Percentiles rank a stretch among this genome's conserved stretches.
These are phyloP conservation scores for Rhea americana DNA, from an alignment of 2,113 vertebrate species.

Conservation along the genomic window DNA sequence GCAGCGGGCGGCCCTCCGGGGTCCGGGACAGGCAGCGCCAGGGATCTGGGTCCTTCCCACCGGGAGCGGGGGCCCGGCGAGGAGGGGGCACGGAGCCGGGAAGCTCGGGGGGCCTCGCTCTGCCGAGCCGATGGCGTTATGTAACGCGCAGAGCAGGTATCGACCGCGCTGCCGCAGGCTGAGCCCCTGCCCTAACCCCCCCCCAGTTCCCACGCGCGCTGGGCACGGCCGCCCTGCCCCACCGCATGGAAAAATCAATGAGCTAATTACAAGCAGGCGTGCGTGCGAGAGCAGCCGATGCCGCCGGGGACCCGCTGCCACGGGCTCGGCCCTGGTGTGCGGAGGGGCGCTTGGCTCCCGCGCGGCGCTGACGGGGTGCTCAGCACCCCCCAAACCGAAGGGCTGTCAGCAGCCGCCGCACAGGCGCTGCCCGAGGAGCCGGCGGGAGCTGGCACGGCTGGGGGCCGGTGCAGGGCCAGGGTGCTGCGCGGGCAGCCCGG, in stretches of 20 bases:
- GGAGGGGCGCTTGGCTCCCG: no score
- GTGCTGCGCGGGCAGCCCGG: no score
- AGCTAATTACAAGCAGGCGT: neutral
- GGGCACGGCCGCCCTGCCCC: neutral
- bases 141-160: neutral
- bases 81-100: neutral
- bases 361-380: neutral
- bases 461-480: neutral
- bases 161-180: neutral
- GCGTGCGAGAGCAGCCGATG: neutral
- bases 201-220: neutral
- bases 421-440: neutral
- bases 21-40: neutral
- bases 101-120: no score
- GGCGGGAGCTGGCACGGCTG: fast-evolving
- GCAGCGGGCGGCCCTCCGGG: neutral
- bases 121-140: neutral
- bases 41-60: neutral
- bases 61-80: neutral
- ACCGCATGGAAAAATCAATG: conserved; percentile 64
- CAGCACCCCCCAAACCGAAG: neutral
- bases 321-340: fast-evolving
- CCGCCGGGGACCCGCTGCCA: neutral
- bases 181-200: neutral
- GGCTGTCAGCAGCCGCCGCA: neutral